Evolutionary conservation across 2,888 invertebrate species (phyloP), one percentile per base, ranked within the genome.

Genomic region (Drosophila stalkeri): DNA sequence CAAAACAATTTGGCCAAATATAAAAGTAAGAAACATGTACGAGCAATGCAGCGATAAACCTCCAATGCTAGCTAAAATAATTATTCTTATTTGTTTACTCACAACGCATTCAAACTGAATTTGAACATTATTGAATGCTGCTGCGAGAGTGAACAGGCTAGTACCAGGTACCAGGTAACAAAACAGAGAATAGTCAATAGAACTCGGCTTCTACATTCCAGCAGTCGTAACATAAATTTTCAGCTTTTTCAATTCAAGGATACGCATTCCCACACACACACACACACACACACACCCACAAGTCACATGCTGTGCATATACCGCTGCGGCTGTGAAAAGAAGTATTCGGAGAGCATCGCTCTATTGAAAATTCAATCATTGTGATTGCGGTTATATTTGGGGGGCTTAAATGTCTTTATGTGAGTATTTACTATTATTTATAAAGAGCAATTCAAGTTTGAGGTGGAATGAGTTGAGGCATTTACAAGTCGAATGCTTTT

Each of bases 1-100:
- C 65, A 37, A 68, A 74, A 74, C 64, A 81, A 76, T 75, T 84
- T 69, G 49, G 31, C 52, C 31, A 64, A 68, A 72, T 43, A 54
- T 39, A 44, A 55, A 72, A 39, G 23, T 46, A 33, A 55, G n/a
- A 52, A 27, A 56, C 43, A 55, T 54, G 55, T 6, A 4, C 0
- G 11, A 41, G 51, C n/a, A 20, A 14, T 9, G 3, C 9, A n/a
- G 33, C 9, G 3, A 18, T 39, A n/a, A 18, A 3, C 52, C 33
- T 14, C 14, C 54, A 49, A 18, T 41, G 52, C 27, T 44, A 60
- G 76, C 56, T 11, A 49, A 46, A 76, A 46, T 78, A 68, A 69
- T 79, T 79, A 68, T 69, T 68, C 57, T 16, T 68, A 69, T 62
- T 62, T 69, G 12, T 67, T 18, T n/a, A 18, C 51, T 6, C 33